Conservation (phyloP, 2,888 invertebrate genomes). For the Mythimna albipuncta region DNA sequence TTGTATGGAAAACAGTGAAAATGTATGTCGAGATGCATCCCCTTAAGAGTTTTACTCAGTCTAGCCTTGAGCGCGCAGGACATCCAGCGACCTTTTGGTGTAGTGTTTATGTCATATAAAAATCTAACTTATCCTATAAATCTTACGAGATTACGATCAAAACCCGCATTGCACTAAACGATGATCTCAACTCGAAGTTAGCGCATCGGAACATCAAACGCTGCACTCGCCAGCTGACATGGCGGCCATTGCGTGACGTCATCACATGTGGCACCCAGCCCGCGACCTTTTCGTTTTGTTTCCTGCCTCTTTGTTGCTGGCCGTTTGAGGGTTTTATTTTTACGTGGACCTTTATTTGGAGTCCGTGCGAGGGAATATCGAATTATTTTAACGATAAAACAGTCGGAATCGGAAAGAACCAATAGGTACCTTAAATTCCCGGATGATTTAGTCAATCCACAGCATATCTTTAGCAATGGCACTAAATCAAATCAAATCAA, state of each 20-base stretch:
- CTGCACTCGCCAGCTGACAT: conserved; percentile 76
- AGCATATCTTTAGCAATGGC: no score
- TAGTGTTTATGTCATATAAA: no score
- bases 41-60: no score
- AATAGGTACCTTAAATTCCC: not conserved
- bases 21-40: no score
- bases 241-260: conserved; percentile 76
- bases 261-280: conserved; percentile 81
- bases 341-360: conserved; percentile 59
- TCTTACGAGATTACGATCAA: conserved; percentile 48
- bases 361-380: conserved; percentile 31
- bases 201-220: conserved; percentile 57
- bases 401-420: not conserved
- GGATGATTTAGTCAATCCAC: not conserved
- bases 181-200: conserved; percentile 48
- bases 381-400: conserved; percentile 17
- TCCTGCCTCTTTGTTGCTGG: conserved; percentile 69
- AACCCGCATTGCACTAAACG: conserved; percentile 44
- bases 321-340: conserved; percentile 56
- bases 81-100: no score
- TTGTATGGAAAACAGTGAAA: no score
- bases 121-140: conserved; percentile 26
- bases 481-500: no score
- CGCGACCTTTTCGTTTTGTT: conserved; percentile 73
- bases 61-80: no score